A percentile compares a stretch with the other conserved stretches of the same genome.
Conservation (phyloP, 2,888 invertebrate genomes). For the Agrochola circellaris region DNA sequence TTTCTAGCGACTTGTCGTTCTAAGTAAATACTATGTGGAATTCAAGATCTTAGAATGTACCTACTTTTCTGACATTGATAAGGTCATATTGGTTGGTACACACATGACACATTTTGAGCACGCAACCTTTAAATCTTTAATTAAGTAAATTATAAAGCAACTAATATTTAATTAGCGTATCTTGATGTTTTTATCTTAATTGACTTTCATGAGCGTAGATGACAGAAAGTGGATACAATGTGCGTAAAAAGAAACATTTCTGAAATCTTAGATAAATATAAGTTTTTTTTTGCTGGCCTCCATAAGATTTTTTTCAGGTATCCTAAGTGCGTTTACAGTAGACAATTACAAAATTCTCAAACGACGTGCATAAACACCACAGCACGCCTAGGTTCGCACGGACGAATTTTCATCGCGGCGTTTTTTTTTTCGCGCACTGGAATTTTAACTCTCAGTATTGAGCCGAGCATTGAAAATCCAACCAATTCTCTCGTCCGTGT, state of each 20-base stretch:
- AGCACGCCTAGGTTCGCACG: too few relatives aligned
- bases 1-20: background rate
- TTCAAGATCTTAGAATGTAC: background rate
- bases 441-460: too few relatives aligned
- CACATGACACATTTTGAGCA: background rate
- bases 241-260: background rate
- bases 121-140: background rate
- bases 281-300: background rate
- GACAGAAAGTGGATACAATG: background rate
- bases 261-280: background rate
- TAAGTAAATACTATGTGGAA: too few relatives aligned
- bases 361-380: too few relatives aligned
- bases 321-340: background rate
- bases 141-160: background rate
- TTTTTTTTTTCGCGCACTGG: too few relatives aligned
- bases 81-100: background rate
- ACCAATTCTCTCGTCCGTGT: too few relatives aligned
- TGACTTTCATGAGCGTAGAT: background rate
- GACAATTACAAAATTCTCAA: background rate
- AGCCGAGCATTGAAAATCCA: too few relatives aligned
- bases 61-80: background rate
- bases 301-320: background rate
- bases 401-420: too few relatives aligned
- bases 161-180: slow-evolving; percentile 42
- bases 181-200: slow-evolving; percentile 34